These are phyloP conservation scores for Rhopalosiphum nymphaeae DNA, from an alignment of 2,888 invertebrate genomes.

Conservation along the genomic window DNA sequence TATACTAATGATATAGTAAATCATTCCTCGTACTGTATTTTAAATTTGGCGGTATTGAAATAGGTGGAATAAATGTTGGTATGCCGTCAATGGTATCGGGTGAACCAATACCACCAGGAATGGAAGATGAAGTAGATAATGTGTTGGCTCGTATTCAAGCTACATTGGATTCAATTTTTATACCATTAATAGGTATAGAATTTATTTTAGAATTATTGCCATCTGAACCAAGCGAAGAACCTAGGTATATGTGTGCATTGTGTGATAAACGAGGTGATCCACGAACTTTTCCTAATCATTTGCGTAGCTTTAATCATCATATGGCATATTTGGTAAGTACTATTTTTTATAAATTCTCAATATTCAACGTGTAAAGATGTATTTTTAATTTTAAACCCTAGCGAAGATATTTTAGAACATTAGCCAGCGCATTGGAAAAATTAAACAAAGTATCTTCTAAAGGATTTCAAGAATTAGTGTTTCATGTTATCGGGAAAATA, in stretches of 20 bases:
- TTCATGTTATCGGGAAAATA: constrained; percentile 77
- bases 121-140: constrained; percentile 76
- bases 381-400: constrained; percentile 5
- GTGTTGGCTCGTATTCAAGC: constrained; percentile 72
- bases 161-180: constrained; percentile 72
- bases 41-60: not conserved
- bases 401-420: constrained; percentile 60
- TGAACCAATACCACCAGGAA: constrained; percentile 80
- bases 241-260: constrained; percentile 82
- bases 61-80: constrained; percentile 49
- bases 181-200: constrained; percentile 76
- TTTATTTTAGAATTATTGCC: constrained; percentile 80
- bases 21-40: not conserved
- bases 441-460: constrained; percentile 72
- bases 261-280: constrained; percentile 86
- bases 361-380: constrained; percentile 16
- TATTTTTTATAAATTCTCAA: constrained; percentile 14
- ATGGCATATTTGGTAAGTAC: constrained; percentile 78
- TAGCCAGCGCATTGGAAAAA: constrained; percentile 70
- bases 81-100: constrained; percentile 72
- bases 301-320: constrained; percentile 83
- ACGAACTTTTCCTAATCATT: constrained; percentile 82
- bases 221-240: constrained; percentile 75
- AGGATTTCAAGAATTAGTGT: constrained; percentile 68
- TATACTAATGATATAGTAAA: constrained; percentile 68